Evolutionary conservation across 2,797 vertebrate species (phyloP).

Genomic region (Saxicola maurus): DNA sequence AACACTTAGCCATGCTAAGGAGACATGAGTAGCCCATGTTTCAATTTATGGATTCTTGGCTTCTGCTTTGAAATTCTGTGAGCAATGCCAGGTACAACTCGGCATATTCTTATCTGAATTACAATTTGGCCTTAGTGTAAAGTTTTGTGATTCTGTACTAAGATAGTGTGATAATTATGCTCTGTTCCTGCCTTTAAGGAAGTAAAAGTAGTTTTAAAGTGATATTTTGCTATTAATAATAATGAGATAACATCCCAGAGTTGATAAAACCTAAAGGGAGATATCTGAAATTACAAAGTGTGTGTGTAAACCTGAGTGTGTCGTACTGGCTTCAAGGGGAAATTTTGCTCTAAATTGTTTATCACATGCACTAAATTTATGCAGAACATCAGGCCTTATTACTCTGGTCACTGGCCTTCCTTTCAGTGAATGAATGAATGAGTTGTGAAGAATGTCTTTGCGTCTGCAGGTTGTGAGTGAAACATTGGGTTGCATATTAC

Average conservation of each 20-base stretch:
- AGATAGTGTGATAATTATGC: not conserved
- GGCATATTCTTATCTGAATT: not conserved
- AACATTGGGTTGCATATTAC: not conserved
- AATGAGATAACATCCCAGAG: not conserved
- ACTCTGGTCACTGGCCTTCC: not conserved
- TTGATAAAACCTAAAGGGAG: not conserved
- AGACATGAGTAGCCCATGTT: fast-evolving
- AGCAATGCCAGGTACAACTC: not conserved
- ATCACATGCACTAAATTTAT: not conserved
- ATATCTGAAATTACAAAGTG: not conserved
- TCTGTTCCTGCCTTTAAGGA: not conserved
- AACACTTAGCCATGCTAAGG: not conserved
- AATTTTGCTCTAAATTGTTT: not conserved
- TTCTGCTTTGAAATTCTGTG: not conserved
- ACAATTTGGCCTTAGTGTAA: not conserved
- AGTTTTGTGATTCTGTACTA: not conserved
- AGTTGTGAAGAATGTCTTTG: not conserved
- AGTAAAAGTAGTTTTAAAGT: not conserved
- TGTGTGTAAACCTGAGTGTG: not conserved
- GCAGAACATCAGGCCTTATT: not conserved
- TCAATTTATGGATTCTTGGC: not conserved
- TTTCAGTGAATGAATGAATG: not conserved
- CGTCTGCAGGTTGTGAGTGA: not conserved
- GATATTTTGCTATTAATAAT: not conserved
- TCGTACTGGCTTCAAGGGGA: not conserved